These are phyloP conservation scores for Drosophila flavopinicola DNA, from an alignment of 2,888 invertebrate genomes.

Conservation along the genomic window DNA sequence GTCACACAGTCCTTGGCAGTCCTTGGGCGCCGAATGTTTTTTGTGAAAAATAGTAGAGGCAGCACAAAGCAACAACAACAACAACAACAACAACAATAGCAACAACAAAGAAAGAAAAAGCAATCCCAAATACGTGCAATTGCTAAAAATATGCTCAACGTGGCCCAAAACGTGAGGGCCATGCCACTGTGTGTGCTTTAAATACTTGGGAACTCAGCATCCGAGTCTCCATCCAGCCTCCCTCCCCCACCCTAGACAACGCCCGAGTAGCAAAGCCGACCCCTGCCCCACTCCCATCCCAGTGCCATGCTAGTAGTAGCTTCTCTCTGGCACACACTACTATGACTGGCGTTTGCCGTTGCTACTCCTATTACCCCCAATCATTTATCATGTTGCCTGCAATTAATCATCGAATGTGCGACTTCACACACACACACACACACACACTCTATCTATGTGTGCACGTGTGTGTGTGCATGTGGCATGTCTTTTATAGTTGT, in stretches of 20 bases:
- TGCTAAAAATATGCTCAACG: slow-evolving; percentile 61
- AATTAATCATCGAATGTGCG: slow-evolving; percentile 81
- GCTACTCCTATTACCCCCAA: slow-evolving; percentile 74
- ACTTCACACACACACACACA: slow-evolving; percentile 45
- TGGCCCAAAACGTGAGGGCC: slow-evolving; percentile 59
- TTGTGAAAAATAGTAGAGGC: slow-evolving; percentile 42
- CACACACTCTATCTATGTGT: slow-evolving; percentile 32
- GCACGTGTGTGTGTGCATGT: slow-evolving; percentile 9
- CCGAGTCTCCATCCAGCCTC: slow-evolving; percentile 8
- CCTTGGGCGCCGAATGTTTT: slow-evolving; percentile 19
- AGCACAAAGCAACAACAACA: slow-evolving; percentile 44
- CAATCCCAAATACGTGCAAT: slow-evolving; percentile 73
- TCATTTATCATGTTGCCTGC: slow-evolving; percentile 82
- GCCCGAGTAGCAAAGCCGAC: slow-evolving; percentile 10
- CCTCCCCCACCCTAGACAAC: too few relatives aligned
- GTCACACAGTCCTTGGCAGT: slow-evolving; percentile 16
- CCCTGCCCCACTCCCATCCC: neutral
- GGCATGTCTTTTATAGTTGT: slow-evolving; percentile 44
- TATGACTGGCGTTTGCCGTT: slow-evolving; percentile 47
- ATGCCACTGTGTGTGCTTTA: slow-evolving; percentile 61
- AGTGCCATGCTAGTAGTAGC: neutral
- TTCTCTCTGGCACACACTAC: slow-evolving; percentile 11
- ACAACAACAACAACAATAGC: too few relatives aligned
- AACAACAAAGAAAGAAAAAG: slow-evolving; percentile 36
- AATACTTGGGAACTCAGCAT: slow-evolving; percentile 47